Percentiles rank a stretch among this genome's conserved stretches.
phyloP scores from a whole-genome alignment of 1,140 invertebrate genomes.

The Caenorhabditis briggsae region DNA sequence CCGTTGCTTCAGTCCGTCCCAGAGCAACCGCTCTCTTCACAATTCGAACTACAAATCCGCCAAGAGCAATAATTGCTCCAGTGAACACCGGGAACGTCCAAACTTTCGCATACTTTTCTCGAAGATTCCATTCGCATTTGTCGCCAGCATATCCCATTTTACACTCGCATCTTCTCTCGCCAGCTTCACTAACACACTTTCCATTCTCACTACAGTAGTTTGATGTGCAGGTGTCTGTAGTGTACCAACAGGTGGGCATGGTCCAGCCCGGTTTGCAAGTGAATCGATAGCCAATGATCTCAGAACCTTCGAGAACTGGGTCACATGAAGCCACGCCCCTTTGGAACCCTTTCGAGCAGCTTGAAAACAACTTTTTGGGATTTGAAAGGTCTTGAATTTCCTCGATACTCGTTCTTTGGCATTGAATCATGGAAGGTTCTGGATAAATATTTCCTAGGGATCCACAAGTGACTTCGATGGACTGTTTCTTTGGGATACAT shows the following conservation, averaged over 20 bases:
- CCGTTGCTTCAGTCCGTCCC: neutral
- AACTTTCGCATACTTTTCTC: neutral
- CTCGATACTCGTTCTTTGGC: neutral
- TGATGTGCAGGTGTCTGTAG: neutral
- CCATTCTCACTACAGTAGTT: neutral
- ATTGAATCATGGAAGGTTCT: neutral
- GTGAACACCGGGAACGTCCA: slow-evolving; percentile 5
- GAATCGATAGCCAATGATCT: neutral
- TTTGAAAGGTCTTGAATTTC: neutral
- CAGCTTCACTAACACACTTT: neutral
- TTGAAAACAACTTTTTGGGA: neutral
- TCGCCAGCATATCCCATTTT: neutral
- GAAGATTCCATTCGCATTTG: neutral
- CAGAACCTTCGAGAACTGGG: neutral
- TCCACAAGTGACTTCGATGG: neutral
- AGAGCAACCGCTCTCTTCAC: neutral
- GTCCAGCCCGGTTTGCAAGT: neutral
- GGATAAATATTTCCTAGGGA: neutral
- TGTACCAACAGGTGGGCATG: neutral
- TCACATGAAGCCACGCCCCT: neutral
- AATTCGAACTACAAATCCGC: neutral
- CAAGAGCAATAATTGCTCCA: neutral
- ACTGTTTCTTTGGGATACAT: neutral
- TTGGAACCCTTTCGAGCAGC: neutral
- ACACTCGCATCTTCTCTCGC: neutral